Conservation (phyloP, 35 echinoderm and acorn worm genomes). For the Ophioderma brevispina region DNA sequence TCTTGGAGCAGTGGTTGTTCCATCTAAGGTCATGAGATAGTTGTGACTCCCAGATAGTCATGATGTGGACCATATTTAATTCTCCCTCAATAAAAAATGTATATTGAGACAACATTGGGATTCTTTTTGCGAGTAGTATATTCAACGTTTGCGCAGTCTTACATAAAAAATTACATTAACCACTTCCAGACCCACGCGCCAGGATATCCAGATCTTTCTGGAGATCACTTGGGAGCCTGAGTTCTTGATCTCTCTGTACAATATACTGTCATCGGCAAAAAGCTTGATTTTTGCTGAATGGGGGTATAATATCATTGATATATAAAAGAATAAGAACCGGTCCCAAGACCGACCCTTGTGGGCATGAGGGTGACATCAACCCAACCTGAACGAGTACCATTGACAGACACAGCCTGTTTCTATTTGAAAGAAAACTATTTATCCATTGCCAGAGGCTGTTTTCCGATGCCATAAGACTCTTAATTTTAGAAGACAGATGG, state of each 20-base stretch:
- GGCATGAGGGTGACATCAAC: slow-evolving; percentile 41
- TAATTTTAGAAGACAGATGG: slow-evolving; percentile 47
- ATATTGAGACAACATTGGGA: slow-evolving; percentile 28
- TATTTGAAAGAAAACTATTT: not conserved
- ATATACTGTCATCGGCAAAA: slow-evolving; percentile 47
- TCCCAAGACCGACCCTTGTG: slow-evolving; percentile 65
- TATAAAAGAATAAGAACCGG: slow-evolving; percentile 41
- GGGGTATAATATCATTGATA: slow-evolving; percentile 37
- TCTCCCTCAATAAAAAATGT: not conserved
- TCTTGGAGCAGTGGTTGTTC: not conserved
- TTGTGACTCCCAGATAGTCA: slow-evolving; percentile 10
- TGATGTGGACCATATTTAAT: not conserved
- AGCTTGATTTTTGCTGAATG: slow-evolving; percentile 3
- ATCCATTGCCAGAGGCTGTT: slow-evolving; percentile 4
- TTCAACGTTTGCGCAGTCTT: slow-evolving; percentile 23
- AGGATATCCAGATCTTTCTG: slow-evolving; percentile 51
- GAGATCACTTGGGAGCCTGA: slow-evolving; percentile 14
- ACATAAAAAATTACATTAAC: slow-evolving; percentile 45
- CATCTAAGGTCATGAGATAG: slow-evolving; percentile 5
- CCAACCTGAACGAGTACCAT: slow-evolving; percentile 17
- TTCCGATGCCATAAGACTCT: slow-evolving; percentile 35
- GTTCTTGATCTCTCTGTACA: slow-evolving; percentile 13
- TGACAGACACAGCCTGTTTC: slow-evolving; percentile 1
- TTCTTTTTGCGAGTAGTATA: slow-evolving; percentile 36
- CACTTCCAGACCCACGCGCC: slow-evolving; percentile 34